Base-by-base conservation (phyloP, 2,888 invertebrate species). In the Cephus sareptanus region DNA sequence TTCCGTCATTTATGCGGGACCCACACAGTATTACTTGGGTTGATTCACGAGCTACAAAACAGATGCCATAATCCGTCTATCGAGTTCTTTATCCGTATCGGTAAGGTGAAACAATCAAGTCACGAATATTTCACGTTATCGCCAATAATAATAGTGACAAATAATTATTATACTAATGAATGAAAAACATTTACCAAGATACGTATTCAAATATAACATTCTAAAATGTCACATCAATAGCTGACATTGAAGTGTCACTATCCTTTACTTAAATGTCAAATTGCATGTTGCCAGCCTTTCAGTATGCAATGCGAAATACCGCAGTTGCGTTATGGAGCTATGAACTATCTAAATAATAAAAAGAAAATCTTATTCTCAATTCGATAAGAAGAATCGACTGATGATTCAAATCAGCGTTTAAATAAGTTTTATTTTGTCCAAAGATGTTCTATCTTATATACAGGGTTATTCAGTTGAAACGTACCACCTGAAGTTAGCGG, bases 1-100 rank as follows among this genome's bases (percentile, higher is more conserved):
- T 33, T 74, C 35, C 34, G 34, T 30, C 34, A 13, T 35, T 74
- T 34, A 74, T 74, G 74, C 74, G 74, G 74, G 74, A 30, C 35
- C 35, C 74, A 34, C 74, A 34, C 74, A 34, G 74, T 74, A 71
- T 12, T 23, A 9, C 71, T 3, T 31, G 33, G 31, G 6, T 12
- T 12, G 31, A 9, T 33, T 31, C 71, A 71, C 31, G 12, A 3
- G 71, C 31, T 33, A 31, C 31, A 33, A 30, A 56, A 12, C 71
- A 30, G 31, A 33, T 11, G 71, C 31, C 31, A 70, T 70, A 70
- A 40, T 40, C 15, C 56, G 23, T 23, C 23, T 23, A 15, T 56
- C 6, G 56, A 56, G 0, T 56, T 9, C 56, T 56, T 56, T 56
- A 56, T 56, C 23, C 56, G 56, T 56, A 56, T 23, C 23, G 23